Evolutionary conservation across 1,140 invertebrate species (phyloP).

Genomic region (Leptinotarsa lineolata): DNA sequence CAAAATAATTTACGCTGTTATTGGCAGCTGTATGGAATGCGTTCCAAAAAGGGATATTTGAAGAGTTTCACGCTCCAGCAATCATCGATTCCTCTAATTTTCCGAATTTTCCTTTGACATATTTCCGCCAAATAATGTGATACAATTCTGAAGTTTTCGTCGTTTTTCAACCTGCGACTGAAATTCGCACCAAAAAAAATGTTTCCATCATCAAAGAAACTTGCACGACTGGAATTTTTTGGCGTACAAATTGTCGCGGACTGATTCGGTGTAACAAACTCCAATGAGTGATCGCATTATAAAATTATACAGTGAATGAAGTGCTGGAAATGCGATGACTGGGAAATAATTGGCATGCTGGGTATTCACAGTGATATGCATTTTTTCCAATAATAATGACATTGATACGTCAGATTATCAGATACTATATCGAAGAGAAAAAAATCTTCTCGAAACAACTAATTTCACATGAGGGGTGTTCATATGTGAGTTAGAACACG

Average conservation of each 20-base stretch:
- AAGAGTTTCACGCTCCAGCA: not conserved
- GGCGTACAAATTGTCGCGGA: not conserved
- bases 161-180: not conserved
- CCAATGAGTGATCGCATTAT: not conserved
- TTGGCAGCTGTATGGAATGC: not conserved
- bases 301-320: not conserved
- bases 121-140: conserved; percentile 1
- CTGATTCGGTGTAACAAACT: not conserved
- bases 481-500: too few relatives aligned
- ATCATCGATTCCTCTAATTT: conserved; percentile 2
- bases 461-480: too few relatives aligned
- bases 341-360: too few relatives aligned
- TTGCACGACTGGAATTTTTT: not conserved
- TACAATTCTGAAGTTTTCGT: not conserved
- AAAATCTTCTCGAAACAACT: too few relatives aligned
- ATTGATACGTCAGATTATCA: too few relatives aligned
- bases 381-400: too few relatives aligned
- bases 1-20: not conserved
- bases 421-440: too few relatives aligned
- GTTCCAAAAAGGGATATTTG: not conserved
- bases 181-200: not conserved
- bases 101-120: conserved; percentile 6
- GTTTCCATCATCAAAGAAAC: not conserved
- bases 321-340: too few relatives aligned
- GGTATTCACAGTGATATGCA: too few relatives aligned